These are phyloP conservation scores for Sycophila texana DNA, from an alignment of 2,888 invertebrate species.

Conservation along the genomic window DNA sequence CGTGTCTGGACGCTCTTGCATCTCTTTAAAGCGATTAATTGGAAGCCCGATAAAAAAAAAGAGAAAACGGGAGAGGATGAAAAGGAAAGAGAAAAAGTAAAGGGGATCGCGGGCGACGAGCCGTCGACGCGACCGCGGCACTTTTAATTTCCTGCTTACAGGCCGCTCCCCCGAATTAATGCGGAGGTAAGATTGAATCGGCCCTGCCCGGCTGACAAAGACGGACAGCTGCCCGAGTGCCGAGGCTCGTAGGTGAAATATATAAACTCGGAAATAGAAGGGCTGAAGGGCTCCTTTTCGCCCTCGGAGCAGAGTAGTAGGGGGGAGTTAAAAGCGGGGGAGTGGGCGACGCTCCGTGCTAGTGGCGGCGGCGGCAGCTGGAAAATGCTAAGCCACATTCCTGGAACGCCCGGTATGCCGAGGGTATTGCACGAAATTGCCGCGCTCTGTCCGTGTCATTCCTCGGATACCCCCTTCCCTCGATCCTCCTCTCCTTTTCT, in stretches of 20 bases:
- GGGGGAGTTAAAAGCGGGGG: neutral
- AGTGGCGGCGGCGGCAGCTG: constrained; percentile 59
- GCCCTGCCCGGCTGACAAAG: constrained; percentile 34
- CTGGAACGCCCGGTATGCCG: constrained; percentile 73
- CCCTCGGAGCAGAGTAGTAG: neutral
- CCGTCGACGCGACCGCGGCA: neutral
- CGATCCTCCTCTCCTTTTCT: neutral
- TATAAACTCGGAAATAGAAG: constrained; percentile 23
- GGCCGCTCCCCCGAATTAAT: constrained; percentile 28
- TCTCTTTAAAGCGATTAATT: no score
- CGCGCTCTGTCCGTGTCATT: constrained; percentile 74
- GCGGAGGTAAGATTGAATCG: constrained; percentile 42
- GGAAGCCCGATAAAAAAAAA: constrained; percentile 14
- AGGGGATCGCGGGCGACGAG: neutral
- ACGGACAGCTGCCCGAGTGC: constrained; percentile 34
- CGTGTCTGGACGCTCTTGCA: no score
- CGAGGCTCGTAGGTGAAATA: constrained; percentile 24
- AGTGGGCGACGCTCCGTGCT: constrained; percentile 38
- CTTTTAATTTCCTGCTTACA: constrained; percentile 39
- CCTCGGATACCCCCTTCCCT: constrained; percentile 58
- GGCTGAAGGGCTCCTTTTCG: neutral
- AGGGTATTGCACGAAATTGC: constrained; percentile 74
- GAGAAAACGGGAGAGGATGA: neutral
- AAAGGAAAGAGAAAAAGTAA: constrained; percentile 5
- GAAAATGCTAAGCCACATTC: constrained; percentile 74